Evolutionary conservation across 1,140 invertebrate species (phyloP).

Genomic region (Andricus grossulariae): DNA sequence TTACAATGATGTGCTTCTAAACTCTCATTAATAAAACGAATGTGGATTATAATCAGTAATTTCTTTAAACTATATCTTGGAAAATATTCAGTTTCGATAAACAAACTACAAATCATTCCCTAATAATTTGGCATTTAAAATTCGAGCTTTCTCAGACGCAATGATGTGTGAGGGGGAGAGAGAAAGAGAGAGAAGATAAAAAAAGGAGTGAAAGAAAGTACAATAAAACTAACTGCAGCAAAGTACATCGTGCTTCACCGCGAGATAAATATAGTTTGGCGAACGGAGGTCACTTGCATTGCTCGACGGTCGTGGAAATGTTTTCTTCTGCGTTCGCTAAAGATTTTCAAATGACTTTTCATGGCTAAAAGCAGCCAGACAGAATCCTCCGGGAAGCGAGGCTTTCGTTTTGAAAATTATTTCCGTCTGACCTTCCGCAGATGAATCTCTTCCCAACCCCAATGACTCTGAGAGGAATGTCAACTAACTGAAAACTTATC

Average conservation of each 20-base stretch:
- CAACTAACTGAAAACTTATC: neutral
- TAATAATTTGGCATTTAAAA: neutral
- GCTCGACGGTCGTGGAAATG: constrained; percentile 59
- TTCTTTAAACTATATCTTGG: no score
- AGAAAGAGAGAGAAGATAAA: constrained; percentile 55
- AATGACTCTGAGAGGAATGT: neutral
- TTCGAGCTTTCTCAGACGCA: neutral
- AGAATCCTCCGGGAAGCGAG: constrained; percentile 19
- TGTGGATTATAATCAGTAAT: no score
- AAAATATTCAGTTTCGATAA: no score
- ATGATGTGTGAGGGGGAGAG: neutral
- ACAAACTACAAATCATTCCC: no score
- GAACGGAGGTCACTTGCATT: constrained; percentile 71
- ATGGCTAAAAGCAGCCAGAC: constrained; percentile 26
- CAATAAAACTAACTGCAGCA: constrained; percentile 65
- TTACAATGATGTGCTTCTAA: no score
- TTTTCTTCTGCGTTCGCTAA: constrained; percentile 54
- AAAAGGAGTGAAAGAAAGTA: constrained; percentile 59
- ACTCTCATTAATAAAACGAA: no score
- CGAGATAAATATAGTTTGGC: constrained; percentile 71
- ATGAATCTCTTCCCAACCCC: neutral
- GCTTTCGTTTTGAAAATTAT: neutral
- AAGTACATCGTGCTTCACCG: constrained; percentile 64
- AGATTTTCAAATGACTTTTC: constrained; percentile 38
- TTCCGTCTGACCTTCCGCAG: constrained; percentile 24